These are phyloP conservation scores for Diplosoma virens DNA, from an alignment of 23 tunicate species.

Conservation along the genomic window DNA sequence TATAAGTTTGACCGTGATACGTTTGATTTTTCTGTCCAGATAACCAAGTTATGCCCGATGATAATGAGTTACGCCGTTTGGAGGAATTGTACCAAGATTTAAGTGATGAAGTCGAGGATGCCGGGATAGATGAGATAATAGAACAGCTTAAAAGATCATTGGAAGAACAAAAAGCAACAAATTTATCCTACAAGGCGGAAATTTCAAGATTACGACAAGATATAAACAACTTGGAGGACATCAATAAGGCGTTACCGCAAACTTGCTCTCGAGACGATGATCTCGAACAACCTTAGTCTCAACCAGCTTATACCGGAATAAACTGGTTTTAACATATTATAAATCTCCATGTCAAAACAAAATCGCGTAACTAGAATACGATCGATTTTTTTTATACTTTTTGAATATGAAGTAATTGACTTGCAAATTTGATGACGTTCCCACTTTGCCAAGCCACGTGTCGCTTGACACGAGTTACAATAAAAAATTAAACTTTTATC, in stretches of 20 bases:
- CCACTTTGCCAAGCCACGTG: no score
- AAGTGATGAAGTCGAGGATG: conserved; percentile 35
- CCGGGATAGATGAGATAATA: conserved; percentile 29
- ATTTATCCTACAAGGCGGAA: conserved; percentile 45
- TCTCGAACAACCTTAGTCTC: conserved; percentile 39
- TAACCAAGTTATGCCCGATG: conserved; percentile 35
- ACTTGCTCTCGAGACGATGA: conserved; percentile 31
- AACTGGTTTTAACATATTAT: conserved; percentile 10
- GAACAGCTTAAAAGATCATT: conserved; percentile 18
- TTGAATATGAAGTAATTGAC: not conserved
- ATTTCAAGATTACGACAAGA: conserved; percentile 37
- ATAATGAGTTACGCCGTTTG: conserved; percentile 32
- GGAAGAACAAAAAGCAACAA: conserved; percentile 22
- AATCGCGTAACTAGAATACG: not conserved
- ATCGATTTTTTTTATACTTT: not conserved
- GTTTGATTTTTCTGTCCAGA: conserved; percentile 1
- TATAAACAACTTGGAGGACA: conserved; percentile 63
- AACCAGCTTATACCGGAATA: conserved; percentile 34
- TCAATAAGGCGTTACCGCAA: conserved; percentile 48
- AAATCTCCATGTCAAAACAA: not conserved
- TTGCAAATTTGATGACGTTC: no score
- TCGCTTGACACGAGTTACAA: no score
- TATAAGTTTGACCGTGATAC: not conserved
- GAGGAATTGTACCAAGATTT: conserved; percentile 29
- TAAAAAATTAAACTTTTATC: no score